Percentiles rank a stretch among this genome's conserved stretches.
Evolutionary conservation across 92 coral and sea anemone species (phyloP).

Genomic region (Anthopleura xanthogrammica): DNA sequence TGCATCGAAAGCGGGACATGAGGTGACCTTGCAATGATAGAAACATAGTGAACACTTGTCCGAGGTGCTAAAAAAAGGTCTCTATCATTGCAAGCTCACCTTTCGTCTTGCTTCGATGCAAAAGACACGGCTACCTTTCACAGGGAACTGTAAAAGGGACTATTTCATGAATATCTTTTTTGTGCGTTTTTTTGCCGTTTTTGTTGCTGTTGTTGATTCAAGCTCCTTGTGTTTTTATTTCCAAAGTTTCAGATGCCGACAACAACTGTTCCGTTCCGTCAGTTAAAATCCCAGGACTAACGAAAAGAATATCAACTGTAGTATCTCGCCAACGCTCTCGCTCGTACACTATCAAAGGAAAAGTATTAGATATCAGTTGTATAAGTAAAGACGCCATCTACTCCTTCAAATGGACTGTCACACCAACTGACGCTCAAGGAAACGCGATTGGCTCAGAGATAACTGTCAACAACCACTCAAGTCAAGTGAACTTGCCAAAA

Average conservation of each 20-base stretch:
- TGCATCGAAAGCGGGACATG: no score
- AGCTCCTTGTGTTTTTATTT: no score
- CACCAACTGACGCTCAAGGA: constrained; percentile 10
- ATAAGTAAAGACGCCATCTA: neutral
- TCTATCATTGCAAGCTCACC: no score
- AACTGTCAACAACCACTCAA: constrained; percentile 8
- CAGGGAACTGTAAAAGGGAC: no score
- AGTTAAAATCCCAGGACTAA: constrained; percentile 11
- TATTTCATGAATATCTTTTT: no score
- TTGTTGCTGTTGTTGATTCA: neutral
- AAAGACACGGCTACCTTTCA: no score
- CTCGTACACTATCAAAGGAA: constrained; percentile 19
- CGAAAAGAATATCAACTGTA: neutral
- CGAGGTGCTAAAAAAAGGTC: no score
- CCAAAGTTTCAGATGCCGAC: neutral
- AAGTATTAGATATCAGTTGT: neutral
- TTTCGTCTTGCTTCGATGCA: no score
- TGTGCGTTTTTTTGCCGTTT: no score
- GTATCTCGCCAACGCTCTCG: constrained; percentile 9
- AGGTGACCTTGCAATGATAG: no score
- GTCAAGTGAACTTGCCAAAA: constrained; percentile 15
- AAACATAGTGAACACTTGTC: no score
- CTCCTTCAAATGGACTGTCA: constrained; percentile 23
- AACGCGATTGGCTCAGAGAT: constrained; percentile 7
- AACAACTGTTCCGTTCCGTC: constrained; percentile 15